These are phyloP conservation scores for Cerastoderma edule DNA, from an alignment of 2,888 invertebrate species.

Conservation along the genomic window DNA sequence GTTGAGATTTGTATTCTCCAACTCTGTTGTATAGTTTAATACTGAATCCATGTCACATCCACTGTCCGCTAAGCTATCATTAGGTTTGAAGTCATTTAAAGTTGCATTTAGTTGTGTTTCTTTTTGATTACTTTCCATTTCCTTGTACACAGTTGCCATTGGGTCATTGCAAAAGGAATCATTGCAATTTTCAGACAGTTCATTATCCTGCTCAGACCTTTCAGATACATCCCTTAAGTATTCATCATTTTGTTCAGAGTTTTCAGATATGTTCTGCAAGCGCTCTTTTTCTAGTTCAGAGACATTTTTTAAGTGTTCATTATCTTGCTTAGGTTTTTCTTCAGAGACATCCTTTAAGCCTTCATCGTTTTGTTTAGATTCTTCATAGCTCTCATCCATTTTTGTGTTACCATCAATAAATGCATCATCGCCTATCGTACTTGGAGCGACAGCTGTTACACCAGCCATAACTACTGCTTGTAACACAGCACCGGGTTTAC, in stretches of 20 bases:
- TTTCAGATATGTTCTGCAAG: no score
- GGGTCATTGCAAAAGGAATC: not conserved
- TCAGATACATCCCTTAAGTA: not conserved
- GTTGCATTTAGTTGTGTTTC: not conserved
- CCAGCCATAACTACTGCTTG: conserved; percentile 54
- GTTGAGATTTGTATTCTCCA: not conserved
- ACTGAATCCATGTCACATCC: not conserved
- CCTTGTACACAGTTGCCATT: not conserved
- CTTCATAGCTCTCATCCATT: not conserved
- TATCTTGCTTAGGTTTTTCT: no score
- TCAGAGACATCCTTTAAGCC: not conserved
- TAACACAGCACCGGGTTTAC: conserved; percentile 42
- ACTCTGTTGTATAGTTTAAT: not conserved
- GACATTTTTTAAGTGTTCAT: no score
- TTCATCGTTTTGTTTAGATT: not conserved
- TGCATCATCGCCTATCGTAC: conserved; percentile 40
- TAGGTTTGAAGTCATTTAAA: not conserved
- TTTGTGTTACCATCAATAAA: no score
- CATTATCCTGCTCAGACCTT: not conserved
- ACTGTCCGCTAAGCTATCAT: conserved; percentile 7
- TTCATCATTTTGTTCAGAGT: not conserved
- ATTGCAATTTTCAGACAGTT: not conserved
- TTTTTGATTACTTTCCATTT: not conserved
- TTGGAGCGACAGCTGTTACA: conserved; percentile 52
- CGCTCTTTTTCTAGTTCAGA: no score